phyloP scores from a whole-genome alignment of 1,140 invertebrate genomes.

The Goniozus legneri region DNA sequence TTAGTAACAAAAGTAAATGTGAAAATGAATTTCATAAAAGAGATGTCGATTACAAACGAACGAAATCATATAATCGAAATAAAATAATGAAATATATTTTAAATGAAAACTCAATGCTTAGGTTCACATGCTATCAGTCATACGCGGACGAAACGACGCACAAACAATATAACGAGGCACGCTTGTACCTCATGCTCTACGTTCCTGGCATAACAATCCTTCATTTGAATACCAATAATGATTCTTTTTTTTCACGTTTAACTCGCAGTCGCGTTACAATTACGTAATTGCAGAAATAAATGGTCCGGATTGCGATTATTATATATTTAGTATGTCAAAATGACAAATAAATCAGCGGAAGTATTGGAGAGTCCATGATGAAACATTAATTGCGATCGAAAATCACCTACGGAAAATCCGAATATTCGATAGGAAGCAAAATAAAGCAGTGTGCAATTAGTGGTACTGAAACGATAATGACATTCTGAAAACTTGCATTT shows the following conservation, averaged over 20 bases:
- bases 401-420: too few relatives aligned
- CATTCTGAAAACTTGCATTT: too few relatives aligned
- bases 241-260: slow-evolving; percentile 26
- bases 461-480: too few relatives aligned
- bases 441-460: too few relatives aligned
- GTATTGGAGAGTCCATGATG: slow-evolving; percentile 48
- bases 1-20: slow-evolving; percentile 8
- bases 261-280: slow-evolving; percentile 21
- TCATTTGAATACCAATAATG: slow-evolving; percentile 57
- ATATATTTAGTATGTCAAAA: slow-evolving; percentile 2
- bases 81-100: too few relatives aligned
- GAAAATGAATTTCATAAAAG: background rate
- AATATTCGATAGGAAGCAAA: too few relatives aligned
- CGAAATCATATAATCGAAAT: too few relatives aligned
- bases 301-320: slow-evolving; percentile 17
- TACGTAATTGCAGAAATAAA: slow-evolving; percentile 14
- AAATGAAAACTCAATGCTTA: too few relatives aligned
- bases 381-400: background rate
- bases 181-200: slow-evolving; percentile 28
- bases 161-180: slow-evolving; percentile 32
- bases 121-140: slow-evolving; percentile 24
- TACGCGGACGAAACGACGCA: slow-evolving; percentile 35
- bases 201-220: slow-evolving; percentile 35
- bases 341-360: slow-evolving; percentile 30
- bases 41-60: slow-evolving; percentile 2